Percentiles rank a stretch among this genome's conserved stretches.
These are phyloP conservation scores for Andrena praecox DNA, from an alignment of 2,888 invertebrate species.

Conservation along the genomic window DNA sequence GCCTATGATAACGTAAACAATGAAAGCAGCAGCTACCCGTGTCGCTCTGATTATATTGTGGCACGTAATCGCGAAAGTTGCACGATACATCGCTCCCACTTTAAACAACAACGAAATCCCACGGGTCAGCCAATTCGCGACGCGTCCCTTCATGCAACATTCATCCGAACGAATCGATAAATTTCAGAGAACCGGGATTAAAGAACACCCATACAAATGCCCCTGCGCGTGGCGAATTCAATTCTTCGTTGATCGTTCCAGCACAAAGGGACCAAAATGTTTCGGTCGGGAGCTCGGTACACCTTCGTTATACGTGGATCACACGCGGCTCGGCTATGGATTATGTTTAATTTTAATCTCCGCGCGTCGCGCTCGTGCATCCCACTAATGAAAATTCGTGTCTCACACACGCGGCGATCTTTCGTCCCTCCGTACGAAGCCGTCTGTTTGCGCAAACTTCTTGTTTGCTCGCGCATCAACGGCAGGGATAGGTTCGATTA, in stretches of 20 bases:
- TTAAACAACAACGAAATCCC: constrained; percentile 18
- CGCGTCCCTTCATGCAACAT: constrained; percentile 18
- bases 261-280: neutral
- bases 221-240: neutral
- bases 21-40: neutral
- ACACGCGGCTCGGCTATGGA: neutral
- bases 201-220: neutral
- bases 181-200: neutral
- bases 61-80: neutral
- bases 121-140: neutral
- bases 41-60: neutral
- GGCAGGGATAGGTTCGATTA: neutral
- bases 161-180: constrained; percentile 8
- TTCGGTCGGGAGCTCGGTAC: too few relatives aligned
- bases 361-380: neutral
- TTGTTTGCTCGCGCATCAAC: neutral
- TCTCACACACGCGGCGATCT: neutral
- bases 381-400: neutral
- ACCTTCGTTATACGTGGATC: too few relatives aligned
- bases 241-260: neutral
- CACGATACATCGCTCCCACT: neutral
- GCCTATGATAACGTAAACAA: neutral
- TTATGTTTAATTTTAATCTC: constrained; percentile 1
- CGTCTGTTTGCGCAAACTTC: constrained; percentile 1
- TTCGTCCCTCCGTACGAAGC: neutral